phyloP scores from a whole-genome alignment of 2,113 vertebrate species.

The Mormoops blainvillei region DNA sequence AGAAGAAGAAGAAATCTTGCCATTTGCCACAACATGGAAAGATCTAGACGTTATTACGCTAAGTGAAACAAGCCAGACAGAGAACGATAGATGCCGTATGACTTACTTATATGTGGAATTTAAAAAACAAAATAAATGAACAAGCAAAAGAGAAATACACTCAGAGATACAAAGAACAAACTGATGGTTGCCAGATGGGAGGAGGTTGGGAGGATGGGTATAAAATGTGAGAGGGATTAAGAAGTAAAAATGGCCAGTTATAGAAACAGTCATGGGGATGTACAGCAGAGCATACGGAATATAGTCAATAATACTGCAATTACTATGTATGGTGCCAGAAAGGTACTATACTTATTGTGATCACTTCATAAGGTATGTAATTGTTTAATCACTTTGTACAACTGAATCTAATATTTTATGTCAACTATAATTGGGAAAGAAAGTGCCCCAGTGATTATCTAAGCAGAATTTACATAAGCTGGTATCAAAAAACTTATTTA shows the following conservation, averaged over 20 bases:
- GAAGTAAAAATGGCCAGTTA: not conserved
- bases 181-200: not conserved
- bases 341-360: not conserved
- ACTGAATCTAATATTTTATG: not conserved
- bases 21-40: not conserved
- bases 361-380: not conserved
- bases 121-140: not conserved
- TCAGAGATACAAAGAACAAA: not conserved
- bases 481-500: conserved; percentile 17
- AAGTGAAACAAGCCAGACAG: not conserved
- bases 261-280: not conserved
- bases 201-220: not conserved
- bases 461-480: conserved; percentile 20
- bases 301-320: not conserved
- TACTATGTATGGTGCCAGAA: not conserved
- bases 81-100: not conserved
- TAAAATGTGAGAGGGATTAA: not conserved
- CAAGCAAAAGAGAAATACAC: not conserved
- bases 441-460: not conserved
- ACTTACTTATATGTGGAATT: not conserved
- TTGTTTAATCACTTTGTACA: not conserved
- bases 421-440: not conserved
- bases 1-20: not conserved
- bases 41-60: not conserved
- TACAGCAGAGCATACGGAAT: not conserved